Evolutionary conservation across 2,113 vertebrate species (phyloP), one percentile per base, ranked within the genome.

Genomic region (Pungitius pungitius): DNA sequence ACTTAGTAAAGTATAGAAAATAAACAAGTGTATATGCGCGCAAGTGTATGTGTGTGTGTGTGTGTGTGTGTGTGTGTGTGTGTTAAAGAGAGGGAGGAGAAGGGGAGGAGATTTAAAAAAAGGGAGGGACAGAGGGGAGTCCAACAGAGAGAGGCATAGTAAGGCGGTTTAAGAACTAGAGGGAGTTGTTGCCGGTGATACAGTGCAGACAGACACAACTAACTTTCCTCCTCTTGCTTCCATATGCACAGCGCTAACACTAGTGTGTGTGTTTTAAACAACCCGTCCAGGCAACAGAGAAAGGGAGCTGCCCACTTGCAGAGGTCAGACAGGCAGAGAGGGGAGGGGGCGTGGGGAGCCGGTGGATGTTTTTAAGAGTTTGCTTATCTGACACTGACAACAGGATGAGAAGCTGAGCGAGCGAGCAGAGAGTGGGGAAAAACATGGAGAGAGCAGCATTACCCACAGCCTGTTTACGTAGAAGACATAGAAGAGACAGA

Each of bases 351-450:
- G n/a, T n/a, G 83, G 88, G 81, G 88, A 89, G 80, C 78, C 75
- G 20, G 77, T 88, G 85, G 89, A 90, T 88, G 83, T 85, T 88
- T 92, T 82, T 83, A 89, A 78, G 80, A 82, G 80, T 86, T 81
- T 74, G 69, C 90, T 90, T 92, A 90, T 92, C 89, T 87, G 77
- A 88, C 87, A 87, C 87, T 88, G 90, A 90, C 88, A 91, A 87
- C 89, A 91, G 90, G 92, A 93, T 92, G 91, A 92, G 82, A 73
- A 85, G 75, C 72, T 93, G 82, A 91, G 81, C 4, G n/a, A 81
- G 73, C 58, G 54, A 71, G 57, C 68, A 79, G 70, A 77, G 62
- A 81, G 58, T 75, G 63, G 74, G 75, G 68, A 57, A 26, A 85
- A 85, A 81, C 78, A 92, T 91, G 90, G 90, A 88, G 59, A 81